A percentile compares a stretch with the other conserved stretches of the same genome.
Conservation (phyloP, 2,113 vertebrate genomes). For the Martes martes region DNA sequence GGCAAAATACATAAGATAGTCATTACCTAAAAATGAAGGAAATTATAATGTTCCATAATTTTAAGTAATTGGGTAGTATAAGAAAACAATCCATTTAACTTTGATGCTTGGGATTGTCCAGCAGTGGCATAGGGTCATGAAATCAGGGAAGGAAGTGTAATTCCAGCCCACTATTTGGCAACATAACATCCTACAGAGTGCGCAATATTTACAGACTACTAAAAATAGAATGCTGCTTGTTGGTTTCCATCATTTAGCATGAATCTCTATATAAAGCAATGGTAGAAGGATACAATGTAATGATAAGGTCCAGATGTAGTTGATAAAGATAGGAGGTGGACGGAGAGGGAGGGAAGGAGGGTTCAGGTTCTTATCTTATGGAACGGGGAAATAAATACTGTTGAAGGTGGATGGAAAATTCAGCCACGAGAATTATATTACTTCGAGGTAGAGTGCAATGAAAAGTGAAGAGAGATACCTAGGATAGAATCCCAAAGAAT, state of each 20-base stretch:
- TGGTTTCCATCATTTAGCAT: not conserved
- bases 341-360: not conserved
- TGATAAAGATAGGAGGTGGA: not conserved
- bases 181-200: not conserved
- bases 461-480: not conserved
- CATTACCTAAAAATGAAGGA: constrained; percentile 2
- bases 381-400: not conserved
- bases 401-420: not conserved
- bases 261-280: not conserved
- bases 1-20: not conserved
- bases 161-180: not conserved
- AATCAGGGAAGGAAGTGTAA: not conserved
- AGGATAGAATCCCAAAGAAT: not conserved
- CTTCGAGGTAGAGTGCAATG: not conserved
- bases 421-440: not conserved
- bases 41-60: not conserved
- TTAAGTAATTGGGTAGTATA: not conserved
- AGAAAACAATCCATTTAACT: not conserved
- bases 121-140: not conserved
- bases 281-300: not conserved
- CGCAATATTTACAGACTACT: not conserved
- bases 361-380: not conserved
- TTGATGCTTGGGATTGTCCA: not conserved
- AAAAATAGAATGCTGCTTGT: not conserved
- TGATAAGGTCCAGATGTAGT: not conserved